These are phyloP conservation scores for Uromys caudimaculatus DNA, from an alignment of 2,797 vertebrate species.

Conservation along the genomic window DNA sequence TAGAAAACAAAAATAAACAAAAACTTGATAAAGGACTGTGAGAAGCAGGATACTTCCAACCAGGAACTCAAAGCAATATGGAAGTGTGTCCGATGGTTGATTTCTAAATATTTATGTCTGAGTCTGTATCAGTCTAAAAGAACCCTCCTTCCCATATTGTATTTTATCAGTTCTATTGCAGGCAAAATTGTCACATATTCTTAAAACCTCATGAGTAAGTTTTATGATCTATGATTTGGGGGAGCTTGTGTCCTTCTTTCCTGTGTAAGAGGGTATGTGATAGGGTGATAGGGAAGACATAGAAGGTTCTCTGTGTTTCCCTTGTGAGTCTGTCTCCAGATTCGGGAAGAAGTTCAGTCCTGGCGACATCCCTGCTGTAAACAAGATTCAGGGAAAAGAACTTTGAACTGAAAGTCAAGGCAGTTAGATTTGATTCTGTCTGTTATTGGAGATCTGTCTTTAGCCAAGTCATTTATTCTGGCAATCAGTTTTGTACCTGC, in stretches of 20 bases:
- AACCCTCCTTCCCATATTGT: neutral
- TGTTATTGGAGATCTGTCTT: conserved; percentile 63
- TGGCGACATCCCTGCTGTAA: conserved; percentile 12
- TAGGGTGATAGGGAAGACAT: neutral
- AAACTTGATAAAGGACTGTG: neutral
- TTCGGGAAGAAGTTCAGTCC: neutral
- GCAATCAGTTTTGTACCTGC: conserved; percentile 67
- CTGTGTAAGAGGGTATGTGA: neutral
- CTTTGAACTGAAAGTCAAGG: conserved; percentile 55
- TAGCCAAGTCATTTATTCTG: conserved; percentile 55
- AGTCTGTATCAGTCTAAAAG: neutral
- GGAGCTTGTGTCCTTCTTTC: conserved; percentile 43
- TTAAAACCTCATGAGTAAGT: neutral
- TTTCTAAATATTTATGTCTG: neutral
- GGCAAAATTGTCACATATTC: neutral
- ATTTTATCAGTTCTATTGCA: neutral
- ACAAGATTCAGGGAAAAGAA: conserved; percentile 58
- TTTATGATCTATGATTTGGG: neutral
- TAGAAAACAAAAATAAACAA: neutral
- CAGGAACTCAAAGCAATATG: neutral
- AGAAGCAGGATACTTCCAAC: neutral
- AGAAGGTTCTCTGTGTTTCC: neutral
- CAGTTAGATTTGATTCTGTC: conserved; percentile 50
- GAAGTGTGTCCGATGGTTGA: neutral
- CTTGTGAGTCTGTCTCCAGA: neutral